Evolutionary conservation across 2,888 invertebrate genomes (phyloP).

Genomic region (Ormyrus labotus): DNA sequence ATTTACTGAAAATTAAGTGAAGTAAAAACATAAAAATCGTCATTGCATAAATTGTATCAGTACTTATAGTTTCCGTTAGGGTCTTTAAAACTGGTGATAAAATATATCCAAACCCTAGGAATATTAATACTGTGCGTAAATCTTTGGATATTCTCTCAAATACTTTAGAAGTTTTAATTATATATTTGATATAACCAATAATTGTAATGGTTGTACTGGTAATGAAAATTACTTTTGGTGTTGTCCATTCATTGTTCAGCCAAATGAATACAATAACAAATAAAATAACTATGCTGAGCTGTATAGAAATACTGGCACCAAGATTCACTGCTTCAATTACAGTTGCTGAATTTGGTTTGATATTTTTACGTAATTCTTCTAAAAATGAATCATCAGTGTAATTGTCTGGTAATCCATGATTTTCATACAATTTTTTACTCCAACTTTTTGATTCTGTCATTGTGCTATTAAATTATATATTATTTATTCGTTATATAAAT

Average conservation of each 20-base stretch:
- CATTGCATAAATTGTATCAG: slow-evolving; percentile 97
- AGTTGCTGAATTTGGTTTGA: slow-evolving; percentile 82
- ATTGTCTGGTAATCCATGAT: slow-evolving; percentile 92
- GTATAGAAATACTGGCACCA: slow-evolving; percentile 87
- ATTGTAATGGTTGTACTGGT: slow-evolving; percentile 78
- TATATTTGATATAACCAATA: slow-evolving; percentile 81
- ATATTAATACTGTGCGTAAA: slow-evolving; percentile 87
- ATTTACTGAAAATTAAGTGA: slow-evolving; percentile 95
- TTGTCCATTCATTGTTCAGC: slow-evolving; percentile 83
- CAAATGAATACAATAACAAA: slow-evolving; percentile 85
- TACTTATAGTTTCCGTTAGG: slow-evolving; percentile 96
- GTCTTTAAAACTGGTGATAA: slow-evolving; percentile 95
- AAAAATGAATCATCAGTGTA: slow-evolving; percentile 93
- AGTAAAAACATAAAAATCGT: slow-evolving; percentile 90
- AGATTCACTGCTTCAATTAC: slow-evolving; percentile 86
- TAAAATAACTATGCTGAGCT: slow-evolving; percentile 86
- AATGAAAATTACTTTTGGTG: slow-evolving; percentile 81
- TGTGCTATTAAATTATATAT: neutral
- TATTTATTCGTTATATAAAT: neutral
- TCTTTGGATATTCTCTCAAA: slow-evolving; percentile 77
- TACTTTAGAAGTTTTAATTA: slow-evolving; percentile 62
- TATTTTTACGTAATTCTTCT: slow-evolving; percentile 88
- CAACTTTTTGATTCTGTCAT: slow-evolving; percentile 5
- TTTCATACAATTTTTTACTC: slow-evolving; percentile 91
- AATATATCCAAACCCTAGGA: slow-evolving; percentile 90